Percentiles rank a stretch among this genome's conserved stretches.
Conservation (phyloP, 37 sponge, comb jelly and placozoan species). For the Haliclona indistincta region DNA sequence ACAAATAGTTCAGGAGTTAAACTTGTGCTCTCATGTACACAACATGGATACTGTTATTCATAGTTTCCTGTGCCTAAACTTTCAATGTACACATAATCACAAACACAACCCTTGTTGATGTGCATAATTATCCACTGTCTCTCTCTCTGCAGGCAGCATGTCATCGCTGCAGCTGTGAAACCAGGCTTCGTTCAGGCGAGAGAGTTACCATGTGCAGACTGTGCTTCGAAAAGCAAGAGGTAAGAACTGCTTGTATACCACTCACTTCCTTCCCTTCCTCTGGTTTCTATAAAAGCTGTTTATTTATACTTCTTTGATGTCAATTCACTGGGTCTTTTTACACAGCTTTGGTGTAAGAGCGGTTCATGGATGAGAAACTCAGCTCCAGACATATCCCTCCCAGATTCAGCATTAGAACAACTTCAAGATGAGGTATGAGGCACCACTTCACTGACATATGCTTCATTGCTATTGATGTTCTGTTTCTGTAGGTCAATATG, state of each 20-base stretch:
- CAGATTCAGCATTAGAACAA: slow-evolving; percentile 28
- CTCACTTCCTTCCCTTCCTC: neutral
- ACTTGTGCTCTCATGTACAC: neutral
- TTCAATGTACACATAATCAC: slow-evolving; percentile 8
- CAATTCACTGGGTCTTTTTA: neutral
- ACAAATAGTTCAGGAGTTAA: no score
- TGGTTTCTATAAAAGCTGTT: neutral
- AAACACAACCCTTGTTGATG: neutral
- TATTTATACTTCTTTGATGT: neutral
- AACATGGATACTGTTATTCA: neutral
- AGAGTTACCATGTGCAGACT: slow-evolving; percentile 12
- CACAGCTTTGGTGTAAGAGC: slow-evolving; percentile 47
- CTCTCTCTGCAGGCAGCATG: slow-evolving; percentile 32
- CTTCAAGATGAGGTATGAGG: neutral
- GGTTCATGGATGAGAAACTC: slow-evolving; percentile 56
- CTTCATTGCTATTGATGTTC: no score
- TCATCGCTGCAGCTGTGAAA: slow-evolving; percentile 12
- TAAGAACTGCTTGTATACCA: neutral
- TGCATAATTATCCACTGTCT: neutral
- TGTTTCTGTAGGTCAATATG: no score
- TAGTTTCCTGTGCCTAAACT: neutral
- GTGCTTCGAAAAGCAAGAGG: slow-evolving; percentile 38
- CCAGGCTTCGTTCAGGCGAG: slow-evolving; percentile 10
- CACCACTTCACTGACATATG: no score
- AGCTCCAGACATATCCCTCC: slow-evolving; percentile 7